These are phyloP conservation scores for Eupleurogrammus muticus DNA, from an alignment of 2,797 vertebrate species.

Conservation along the genomic window DNA sequence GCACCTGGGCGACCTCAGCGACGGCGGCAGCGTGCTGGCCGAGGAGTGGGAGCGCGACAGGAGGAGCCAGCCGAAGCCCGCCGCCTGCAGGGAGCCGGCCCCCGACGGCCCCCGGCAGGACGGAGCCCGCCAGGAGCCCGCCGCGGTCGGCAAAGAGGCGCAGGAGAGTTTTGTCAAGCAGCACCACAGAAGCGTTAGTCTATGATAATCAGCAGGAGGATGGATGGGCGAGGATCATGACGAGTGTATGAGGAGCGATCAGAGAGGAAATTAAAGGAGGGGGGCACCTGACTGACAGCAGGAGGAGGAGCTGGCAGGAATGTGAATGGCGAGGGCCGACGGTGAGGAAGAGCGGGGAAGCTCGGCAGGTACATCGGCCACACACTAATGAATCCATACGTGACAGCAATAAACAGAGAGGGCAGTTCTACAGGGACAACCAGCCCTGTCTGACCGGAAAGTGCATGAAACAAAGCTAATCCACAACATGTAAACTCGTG, in stretches of 20 bases:
- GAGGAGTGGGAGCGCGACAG: slow-evolving; percentile 67
- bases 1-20: slow-evolving; percentile 86
- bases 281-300: neutral
- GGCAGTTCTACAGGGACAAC: neutral
- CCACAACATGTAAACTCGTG: neutral
- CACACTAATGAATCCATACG: slow-evolving; percentile 49
- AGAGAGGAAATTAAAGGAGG: slow-evolving; percentile 13
- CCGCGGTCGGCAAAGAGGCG: slow-evolving; percentile 44
- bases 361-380: slow-evolving; percentile 27
- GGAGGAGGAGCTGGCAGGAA: slow-evolving; percentile 4
- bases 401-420: slow-evolving; percentile 28
- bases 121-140: slow-evolving; percentile 11
- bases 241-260: neutral
- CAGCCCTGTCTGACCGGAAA: slow-evolving; percentile 1
- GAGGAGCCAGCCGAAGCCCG: slow-evolving; percentile 36
- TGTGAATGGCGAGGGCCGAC: slow-evolving; percentile 20
- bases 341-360: slow-evolving; percentile 20
- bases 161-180: slow-evolving; percentile 78
- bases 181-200: slow-evolving; percentile 82
- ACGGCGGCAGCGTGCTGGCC: slow-evolving; percentile 81
- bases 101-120: slow-evolving; percentile 4
- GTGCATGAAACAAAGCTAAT: slow-evolving; percentile 8
- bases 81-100: slow-evolving; percentile 9
- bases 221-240: neutral
- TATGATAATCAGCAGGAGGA: slow-evolving; percentile 61